Base-by-base conservation (phyloP, 2,888 invertebrate species). In the Stenotaenia linearis region DNA sequence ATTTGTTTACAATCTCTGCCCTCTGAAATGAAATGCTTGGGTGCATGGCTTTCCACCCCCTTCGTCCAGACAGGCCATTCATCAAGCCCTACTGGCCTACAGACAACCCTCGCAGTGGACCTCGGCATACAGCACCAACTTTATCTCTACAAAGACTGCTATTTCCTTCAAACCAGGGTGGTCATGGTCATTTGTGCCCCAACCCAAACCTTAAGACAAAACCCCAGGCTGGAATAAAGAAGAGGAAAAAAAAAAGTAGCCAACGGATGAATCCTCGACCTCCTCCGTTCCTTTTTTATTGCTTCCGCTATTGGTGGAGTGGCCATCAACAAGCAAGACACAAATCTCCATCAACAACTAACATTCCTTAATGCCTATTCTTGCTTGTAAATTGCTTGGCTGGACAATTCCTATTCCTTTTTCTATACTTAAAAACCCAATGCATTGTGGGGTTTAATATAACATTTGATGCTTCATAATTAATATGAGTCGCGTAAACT, bases 21-120 rank as follows among this genome's bases (percentile, higher is more conserved):
- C 69, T 69, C 69, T 69, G 69, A 69, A 69, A 69, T 69, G 69
- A 69, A 69, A 69, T 69, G 69, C 69, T 69, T 28, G 69, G 69
- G 69, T 69, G 69, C 69, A 69, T 69, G 69, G 69, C 69, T 69
- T 69, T 69, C 69, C 69, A 69, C 69, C 69, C 69, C 69, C 69
- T 69, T 69, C 69, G 69, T 69, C 69, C 69, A 69, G 69, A 69
- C 69, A 69, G 69, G 69, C 69, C 69, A 69, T 69, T 69, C 69
- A 69, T 69, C 69, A 69, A n/a, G 4, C 50, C 69, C 69, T 28
- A 69, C 69, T 69, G 69, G 69, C 69, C 69, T 69, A 69, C 69
- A 69, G 25, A 28, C 69, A 69, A 50, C 69, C 69, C 69, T 69
- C 69, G 15, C 25, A 69, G 25, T 69, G 69, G 69, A 69, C 69